These are phyloP conservation scores for Microtus richardsoni DNA, from an alignment of 2,113 vertebrate species.

Conservation along the genomic window DNA sequence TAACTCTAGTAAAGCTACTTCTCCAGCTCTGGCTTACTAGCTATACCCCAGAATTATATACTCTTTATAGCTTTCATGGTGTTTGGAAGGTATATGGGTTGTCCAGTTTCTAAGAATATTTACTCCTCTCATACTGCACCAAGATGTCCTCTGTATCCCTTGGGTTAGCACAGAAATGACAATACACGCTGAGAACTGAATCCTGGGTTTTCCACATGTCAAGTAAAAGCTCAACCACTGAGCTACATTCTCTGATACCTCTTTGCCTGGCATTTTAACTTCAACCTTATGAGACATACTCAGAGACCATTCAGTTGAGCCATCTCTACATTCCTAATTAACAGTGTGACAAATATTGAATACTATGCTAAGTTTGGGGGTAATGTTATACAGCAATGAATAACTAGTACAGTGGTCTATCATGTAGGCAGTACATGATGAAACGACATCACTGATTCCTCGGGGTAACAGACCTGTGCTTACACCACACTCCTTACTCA, in stretches of 20 bases:
- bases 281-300: background rate
- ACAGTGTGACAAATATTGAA: background rate
- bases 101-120: slow-evolving; percentile 3
- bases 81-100: background rate
- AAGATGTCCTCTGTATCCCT: background rate
- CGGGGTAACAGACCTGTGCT: background rate
- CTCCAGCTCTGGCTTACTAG: background rate
- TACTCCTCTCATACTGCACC: background rate
- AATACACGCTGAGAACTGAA: background rate
- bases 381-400: background rate
- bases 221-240: background rate
- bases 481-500: background rate
- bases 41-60: background rate
- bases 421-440: background rate
- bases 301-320: background rate
- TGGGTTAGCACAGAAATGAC: background rate
- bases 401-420: background rate
- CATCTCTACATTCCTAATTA: slow-evolving; percentile 27
- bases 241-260: background rate
- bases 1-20: slow-evolving; percentile 1
- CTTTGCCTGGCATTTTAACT: background rate
- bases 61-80: background rate
- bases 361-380: background rate
- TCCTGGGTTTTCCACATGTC: background rate
- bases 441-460: background rate